Evolutionary conservation across 2,888 invertebrate genomes (phyloP).

Genomic region (Laspeyria flexula): DNA sequence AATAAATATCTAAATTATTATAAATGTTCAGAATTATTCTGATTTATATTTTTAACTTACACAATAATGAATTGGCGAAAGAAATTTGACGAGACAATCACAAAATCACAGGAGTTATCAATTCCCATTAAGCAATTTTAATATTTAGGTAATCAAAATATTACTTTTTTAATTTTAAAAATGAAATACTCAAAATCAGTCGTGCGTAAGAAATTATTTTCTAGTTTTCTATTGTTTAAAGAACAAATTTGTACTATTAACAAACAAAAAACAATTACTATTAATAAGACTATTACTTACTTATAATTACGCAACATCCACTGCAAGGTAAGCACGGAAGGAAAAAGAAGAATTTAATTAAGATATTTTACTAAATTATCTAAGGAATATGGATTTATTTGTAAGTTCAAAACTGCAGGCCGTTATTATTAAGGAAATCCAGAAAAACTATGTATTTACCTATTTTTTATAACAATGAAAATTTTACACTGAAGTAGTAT

Average conservation of each 20-base stretch:
- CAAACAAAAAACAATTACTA: conserved; percentile 7
- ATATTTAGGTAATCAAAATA: conserved; percentile 13
- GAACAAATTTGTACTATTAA: conserved; percentile 34
- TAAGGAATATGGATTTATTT: neutral
- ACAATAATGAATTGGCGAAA: conserved; percentile 44
- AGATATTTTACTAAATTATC: neutral
- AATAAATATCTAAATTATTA: conserved; percentile 51
- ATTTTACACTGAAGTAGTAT: too few relatives aligned
- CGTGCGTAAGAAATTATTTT: conserved; percentile 51
- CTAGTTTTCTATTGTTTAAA: conserved; percentile 49
- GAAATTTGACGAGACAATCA: conserved; percentile 43
- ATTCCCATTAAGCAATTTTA: conserved; percentile 51
- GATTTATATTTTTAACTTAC: conserved; percentile 37
- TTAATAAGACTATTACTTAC: neutral
- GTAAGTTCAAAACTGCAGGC: neutral
- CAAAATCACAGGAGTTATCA: conserved; percentile 42
- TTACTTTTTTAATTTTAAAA: conserved; percentile 33
- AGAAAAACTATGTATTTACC: too few relatives aligned
- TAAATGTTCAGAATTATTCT: conserved; percentile 41
- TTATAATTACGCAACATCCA: conserved; percentile 6
- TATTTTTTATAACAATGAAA: too few relatives aligned
- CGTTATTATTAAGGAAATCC: too few relatives aligned
- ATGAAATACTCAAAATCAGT: conserved; percentile 66
- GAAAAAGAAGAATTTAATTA: conserved; percentile 3
- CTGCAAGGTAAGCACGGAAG: conserved; percentile 1